Percentiles rank a stretch among this genome's conserved stretches.
These are phyloP conservation scores for Apantesis nais DNA, from an alignment of 2,888 invertebrate genomes.

Conservation along the genomic window DNA sequence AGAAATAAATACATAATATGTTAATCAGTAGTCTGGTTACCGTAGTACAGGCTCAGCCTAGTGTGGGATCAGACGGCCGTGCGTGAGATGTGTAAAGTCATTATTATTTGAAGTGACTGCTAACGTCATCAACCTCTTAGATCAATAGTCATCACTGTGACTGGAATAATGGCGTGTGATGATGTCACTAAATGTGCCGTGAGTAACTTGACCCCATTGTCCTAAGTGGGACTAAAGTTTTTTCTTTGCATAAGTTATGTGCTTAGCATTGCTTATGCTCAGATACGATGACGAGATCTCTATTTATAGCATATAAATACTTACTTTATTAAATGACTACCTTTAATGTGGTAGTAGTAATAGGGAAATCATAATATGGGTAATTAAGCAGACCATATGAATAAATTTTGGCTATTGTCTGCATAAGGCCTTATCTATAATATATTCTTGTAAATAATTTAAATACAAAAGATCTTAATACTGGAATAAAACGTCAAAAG, in stretches of 20 bases:
- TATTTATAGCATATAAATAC: background rate
- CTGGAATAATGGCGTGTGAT: slow-evolving; percentile 46
- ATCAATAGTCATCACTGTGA: slow-evolving; percentile 32
- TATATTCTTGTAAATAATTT: background rate
- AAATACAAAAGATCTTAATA: background rate
- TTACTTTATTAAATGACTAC: too few species aligned
- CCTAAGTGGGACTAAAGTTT: background rate
- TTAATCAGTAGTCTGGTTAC: too few species aligned
- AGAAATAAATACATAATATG: too few species aligned
- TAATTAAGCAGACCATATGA: background rate
- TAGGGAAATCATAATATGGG: background rate
- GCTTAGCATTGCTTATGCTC: background rate
- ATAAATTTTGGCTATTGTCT: background rate
- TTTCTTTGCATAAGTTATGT: slow-evolving; percentile 7
- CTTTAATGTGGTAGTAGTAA: background rate
- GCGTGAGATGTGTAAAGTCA: background rate
- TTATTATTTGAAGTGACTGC: background rate
- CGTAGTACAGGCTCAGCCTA: too few species aligned
- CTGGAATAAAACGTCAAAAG: background rate
- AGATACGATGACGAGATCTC: background rate
- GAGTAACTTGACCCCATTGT: slow-evolving; percentile 18
- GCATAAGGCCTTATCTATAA: background rate
- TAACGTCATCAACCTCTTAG: slow-evolving; percentile 32
- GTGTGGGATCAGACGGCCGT: too few species aligned
- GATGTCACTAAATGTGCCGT: slow-evolving; percentile 43